Evolutionary conservation across 2,113 vertebrate genomes (phyloP), one percentile per base, ranked within the genome.

Genomic region (Oostethus manadensis): DNA sequence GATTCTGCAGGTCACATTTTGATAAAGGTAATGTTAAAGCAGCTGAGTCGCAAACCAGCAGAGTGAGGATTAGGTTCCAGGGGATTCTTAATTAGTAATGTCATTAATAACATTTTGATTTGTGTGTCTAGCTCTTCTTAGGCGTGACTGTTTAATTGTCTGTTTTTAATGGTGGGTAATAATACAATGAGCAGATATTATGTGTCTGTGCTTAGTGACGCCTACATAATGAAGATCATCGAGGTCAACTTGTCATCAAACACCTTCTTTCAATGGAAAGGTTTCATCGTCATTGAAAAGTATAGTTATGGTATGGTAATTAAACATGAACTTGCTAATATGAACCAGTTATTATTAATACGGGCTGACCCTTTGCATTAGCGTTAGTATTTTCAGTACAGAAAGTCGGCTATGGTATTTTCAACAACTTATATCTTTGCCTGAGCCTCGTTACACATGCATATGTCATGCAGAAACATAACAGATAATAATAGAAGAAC

Each of bases 41-140:
- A 51, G 26, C 47, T 60, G 64, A 72, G 56, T 73, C 66, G 60
- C 21, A 43, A 71, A 74, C 64, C 66, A 66, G 61, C 51, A 26
- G 23, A 50, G 66, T 51, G 20, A 63, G 60, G 63, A 21, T 55
- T 21, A 56, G 58, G 59, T 22, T 53, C 22, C 60, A 61, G 66
- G 8, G 43, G 53, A 71, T 62, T 66, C 15, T 46, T 42, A 45
- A 47, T 11, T 1, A 56, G 11, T 47, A 46, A 44, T 6, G 20
- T 5, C 16, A 38, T 20, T 58, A 16, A 59, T 56, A 60, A 56
- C 40, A 45, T 23, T 53, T 64, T 79, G 10, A 58, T 44, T 62
- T 64, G 29, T 54, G 57, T 43, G 13, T 45, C 18, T 21, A 3
- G 18, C 55, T 60, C 21, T 29, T 40, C 20, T 38, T 63, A 50